A percentile compares a stretch with the other conserved stretches of the same genome.
Evolutionary conservation across 2,113 vertebrate species (phyloP).

Genomic region (Irena cyanogastra): DNA sequence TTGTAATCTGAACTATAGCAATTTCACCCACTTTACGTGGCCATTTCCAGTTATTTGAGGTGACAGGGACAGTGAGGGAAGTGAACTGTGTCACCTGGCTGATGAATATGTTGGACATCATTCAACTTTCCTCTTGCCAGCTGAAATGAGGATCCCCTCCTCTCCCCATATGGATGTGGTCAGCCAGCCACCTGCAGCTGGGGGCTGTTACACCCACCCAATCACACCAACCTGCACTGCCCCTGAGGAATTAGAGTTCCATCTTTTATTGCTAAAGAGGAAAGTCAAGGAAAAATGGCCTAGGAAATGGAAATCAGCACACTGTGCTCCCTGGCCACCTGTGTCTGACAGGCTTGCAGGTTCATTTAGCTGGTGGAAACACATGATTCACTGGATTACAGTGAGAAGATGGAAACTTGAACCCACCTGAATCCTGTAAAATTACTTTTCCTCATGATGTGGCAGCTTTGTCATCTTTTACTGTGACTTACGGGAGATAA

Average conservation of each 20-base stretch:
- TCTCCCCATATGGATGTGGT: neutral
- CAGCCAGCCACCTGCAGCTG: neutral
- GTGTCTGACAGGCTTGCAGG: neutral
- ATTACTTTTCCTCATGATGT: constrained; percentile 47
- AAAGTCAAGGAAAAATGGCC: neutral
- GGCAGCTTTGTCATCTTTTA: constrained; percentile 63
- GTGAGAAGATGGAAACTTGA: constrained; percentile 3
- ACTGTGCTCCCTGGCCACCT: neutral
- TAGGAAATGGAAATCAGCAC: neutral
- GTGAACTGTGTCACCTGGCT: neutral
- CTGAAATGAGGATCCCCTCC: neutral
- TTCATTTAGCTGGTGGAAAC: constrained; percentile 10
- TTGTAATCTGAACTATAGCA: neutral
- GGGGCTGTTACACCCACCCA: neutral
- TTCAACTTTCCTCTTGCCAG: neutral
- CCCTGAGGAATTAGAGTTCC: neutral
- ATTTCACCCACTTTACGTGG: neutral
- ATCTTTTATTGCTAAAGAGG: neutral
- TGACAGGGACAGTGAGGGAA: neutral
- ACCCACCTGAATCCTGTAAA: constrained; percentile 24
- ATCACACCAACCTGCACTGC: neutral
- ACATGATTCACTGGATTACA: neutral
- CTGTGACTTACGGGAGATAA: constrained; percentile 1
- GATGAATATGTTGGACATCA: neutral
- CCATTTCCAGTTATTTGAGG: neutral